Evolutionary conservation across 2,888 invertebrate genomes (phyloP).

Genomic region (Luffia ferchaultella): DNA sequence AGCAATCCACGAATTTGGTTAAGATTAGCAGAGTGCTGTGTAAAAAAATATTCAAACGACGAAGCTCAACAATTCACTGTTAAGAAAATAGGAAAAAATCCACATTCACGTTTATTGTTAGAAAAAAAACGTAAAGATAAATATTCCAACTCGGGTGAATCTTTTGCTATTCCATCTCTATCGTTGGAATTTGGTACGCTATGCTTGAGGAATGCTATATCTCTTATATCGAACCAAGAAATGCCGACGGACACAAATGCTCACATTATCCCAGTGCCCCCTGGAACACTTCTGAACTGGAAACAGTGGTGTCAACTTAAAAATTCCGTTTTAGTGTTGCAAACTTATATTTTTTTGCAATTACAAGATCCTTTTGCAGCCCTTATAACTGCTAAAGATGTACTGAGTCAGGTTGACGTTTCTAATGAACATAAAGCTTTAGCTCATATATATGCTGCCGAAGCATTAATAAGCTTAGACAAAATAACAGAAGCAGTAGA

Average conservation of each 20-base stretch:
- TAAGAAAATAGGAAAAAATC: constrained; percentile 50
- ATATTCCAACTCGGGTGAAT: constrained; percentile 66
- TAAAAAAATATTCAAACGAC: constrained; percentile 71
- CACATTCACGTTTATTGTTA: constrained; percentile 39
- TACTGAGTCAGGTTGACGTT: constrained; percentile 74
- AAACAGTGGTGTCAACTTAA: constrained; percentile 68
- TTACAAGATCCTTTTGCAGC: constrained; percentile 85
- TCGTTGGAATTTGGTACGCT: constrained; percentile 90
- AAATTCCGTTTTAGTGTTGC: constrained; percentile 76
- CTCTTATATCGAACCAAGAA: constrained; percentile 70
- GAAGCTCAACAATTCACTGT: constrained; percentile 51
- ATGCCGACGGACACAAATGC: constrained; percentile 35
- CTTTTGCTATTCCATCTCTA: constrained; percentile 86
- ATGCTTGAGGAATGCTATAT: constrained; percentile 85
- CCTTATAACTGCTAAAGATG: constrained; percentile 76
- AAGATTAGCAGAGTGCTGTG: constrained; percentile 92
- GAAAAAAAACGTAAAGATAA: constrained; percentile 43
- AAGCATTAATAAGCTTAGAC: constrained; percentile 84
- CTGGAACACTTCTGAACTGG: constrained; percentile 70
- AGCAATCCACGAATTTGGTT: constrained; percentile 92
- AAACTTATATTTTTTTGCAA: constrained; percentile 85
- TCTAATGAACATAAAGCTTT: constrained; percentile 71
- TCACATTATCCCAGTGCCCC: constrained; percentile 56
- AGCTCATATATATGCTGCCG: constrained; percentile 89
- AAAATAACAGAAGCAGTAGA: constrained; percentile 84